phyloP scores from a whole-genome alignment of 2,113 vertebrate species.

The Erpornis zantholeuca region DNA sequence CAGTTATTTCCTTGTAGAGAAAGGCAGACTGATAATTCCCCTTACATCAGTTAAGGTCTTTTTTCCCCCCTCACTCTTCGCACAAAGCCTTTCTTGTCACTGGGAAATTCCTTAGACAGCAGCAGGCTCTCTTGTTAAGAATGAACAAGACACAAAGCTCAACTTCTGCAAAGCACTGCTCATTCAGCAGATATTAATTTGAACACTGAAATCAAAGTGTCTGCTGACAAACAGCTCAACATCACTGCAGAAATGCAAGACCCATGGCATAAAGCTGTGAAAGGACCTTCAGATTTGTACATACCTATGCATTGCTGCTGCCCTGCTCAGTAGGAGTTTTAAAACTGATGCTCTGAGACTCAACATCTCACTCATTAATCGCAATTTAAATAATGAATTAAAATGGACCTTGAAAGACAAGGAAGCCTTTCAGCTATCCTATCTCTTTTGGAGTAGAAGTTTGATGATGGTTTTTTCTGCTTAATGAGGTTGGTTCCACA shows the following conservation, averaged over 20 bases:
- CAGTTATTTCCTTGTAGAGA: slow-evolving; percentile 19
- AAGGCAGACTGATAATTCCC: slow-evolving; percentile 47
- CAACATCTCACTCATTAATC: background rate
- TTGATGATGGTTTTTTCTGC: background rate
- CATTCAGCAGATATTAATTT: slow-evolving; percentile 81
- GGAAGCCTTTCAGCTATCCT: background rate
- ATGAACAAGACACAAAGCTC: slow-evolving; percentile 65
- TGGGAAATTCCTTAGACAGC: slow-evolving; percentile 69
- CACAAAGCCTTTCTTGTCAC: slow-evolving; percentile 73
- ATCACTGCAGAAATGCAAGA: slow-evolving; percentile 40
- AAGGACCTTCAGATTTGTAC: background rate
- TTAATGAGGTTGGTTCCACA: background rate
- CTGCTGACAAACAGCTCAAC: slow-evolving; percentile 54
- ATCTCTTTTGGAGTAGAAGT: background rate
- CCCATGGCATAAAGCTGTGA: background rate
- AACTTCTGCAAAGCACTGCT: slow-evolving; percentile 63
- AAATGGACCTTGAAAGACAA: slow-evolving; percentile 35
- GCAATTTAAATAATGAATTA: slow-evolving; percentile 4
- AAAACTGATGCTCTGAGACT: background rate
- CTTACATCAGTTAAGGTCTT: slow-evolving; percentile 42
- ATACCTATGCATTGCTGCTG: background rate
- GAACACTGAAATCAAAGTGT: slow-evolving; percentile 53
- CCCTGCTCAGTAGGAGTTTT: background rate
- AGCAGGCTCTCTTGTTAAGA: slow-evolving; percentile 62
- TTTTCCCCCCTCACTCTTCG: background rate